Conservation (phyloP, 2,888 invertebrate species). For the Aphidoletes aphidimyza region DNA sequence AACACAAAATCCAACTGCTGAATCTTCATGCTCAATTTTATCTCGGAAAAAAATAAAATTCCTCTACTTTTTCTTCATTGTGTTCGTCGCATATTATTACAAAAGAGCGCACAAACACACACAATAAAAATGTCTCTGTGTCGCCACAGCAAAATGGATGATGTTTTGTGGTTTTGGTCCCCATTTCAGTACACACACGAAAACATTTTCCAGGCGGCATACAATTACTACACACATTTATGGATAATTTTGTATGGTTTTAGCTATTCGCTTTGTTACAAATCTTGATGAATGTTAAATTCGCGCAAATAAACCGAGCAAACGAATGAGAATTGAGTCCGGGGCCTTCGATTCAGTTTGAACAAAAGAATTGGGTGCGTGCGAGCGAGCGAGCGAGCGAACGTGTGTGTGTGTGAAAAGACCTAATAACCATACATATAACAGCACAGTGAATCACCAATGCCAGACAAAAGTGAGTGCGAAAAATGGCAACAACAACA, state of each 20-base stretch:
- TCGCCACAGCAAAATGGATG: slow-evolving; percentile 39
- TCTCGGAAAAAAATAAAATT: too few species aligned
- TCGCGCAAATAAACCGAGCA: background rate
- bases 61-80: too few species aligned
- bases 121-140: slow-evolving; percentile 19
- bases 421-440: slow-evolving; percentile 7
- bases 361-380: slow-evolving; percentile 17
- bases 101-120: too few species aligned
- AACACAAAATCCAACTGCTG: too few species aligned
- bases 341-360: background rate
- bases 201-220: background rate
- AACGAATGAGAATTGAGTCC: too few species aligned
- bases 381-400: too few species aligned
- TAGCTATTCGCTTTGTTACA: slow-evolving; percentile 33
- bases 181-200: background rate
- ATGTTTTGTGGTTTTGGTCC: slow-evolving; percentile 45
- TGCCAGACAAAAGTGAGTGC: background rate
- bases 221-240: slow-evolving; percentile 42
- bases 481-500: background rate
- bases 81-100: too few species aligned
- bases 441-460: background rate
- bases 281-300: slow-evolving; percentile 34
- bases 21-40: slow-evolving; percentile 27
- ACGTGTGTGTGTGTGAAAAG: background rate
- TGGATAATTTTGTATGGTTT: slow-evolving; percentile 35